Base-by-base conservation (phyloP, 2,888 invertebrate species). In the Hymenopus coronatus region DNA sequence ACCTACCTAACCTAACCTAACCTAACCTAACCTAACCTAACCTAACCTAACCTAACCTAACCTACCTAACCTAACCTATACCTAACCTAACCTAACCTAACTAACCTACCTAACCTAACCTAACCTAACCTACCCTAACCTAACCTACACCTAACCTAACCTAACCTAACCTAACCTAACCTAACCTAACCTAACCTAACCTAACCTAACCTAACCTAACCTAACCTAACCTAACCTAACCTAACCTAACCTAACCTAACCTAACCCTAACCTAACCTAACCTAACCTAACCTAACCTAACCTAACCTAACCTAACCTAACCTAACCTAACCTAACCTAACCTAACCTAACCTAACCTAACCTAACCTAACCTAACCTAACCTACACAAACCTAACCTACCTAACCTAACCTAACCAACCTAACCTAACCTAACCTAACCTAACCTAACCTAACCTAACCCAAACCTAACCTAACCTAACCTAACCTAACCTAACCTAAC, bases 1-100 rank as follows among this genome's bases (percentile, higher is more conserved):
- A 30, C 30, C 30, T 30, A 30, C 30, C 30, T 30, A 30, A 30
- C 30, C 30, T 30, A 90, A 89, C 90, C 90, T 89, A 89, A 82
- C 91, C 91, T 89, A 91, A 91, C 91, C 90, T 90, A 91, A 91
- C 91, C 91, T 90, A 90, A 91, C 91, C 91, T 91, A 90, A 91
- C 91, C 91, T 91, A 90, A 91, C 90, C 90, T 90, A 90, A 90
- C 90, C 90, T 90, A n/a, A n/a, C 91, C 90, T 91, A 90, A 90
- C 90, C 90, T 90, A 91, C 91, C 90, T 90, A 90, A 90, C 90
- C 90, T 90, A 90, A 90, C 90, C 90, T 90, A 90, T n/a, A 91
- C 90, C 91, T 91, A 30, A 30, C 30, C 30, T 30, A 30, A 30
- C 30, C 30, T 30, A 30, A 30, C n/a, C n/a, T n/a, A n/a, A n/a